These are phyloP conservation scores for Dromaius novaehollandiae DNA, from an alignment of 2,113 vertebrate genomes.

Conservation along the genomic window DNA sequence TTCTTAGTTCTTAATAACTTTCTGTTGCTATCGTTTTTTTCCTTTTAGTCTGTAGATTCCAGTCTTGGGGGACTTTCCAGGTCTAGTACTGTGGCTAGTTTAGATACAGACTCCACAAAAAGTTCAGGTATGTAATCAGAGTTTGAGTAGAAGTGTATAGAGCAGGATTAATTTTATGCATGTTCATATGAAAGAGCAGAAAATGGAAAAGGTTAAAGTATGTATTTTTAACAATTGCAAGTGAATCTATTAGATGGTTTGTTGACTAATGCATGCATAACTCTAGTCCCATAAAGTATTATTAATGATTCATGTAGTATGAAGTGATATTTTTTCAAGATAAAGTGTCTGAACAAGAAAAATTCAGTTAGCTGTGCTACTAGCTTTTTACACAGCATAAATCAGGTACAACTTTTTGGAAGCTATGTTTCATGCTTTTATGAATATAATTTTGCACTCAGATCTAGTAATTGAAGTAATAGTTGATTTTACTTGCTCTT, in stretches of 20 bases:
- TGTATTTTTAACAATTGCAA: neutral
- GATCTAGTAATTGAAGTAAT: neutral
- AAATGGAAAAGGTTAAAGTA: neutral
- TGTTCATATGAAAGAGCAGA: neutral
- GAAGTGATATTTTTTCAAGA: neutral
- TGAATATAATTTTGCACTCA: neutral
- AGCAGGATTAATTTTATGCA: neutral
- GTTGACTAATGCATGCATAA: neutral
- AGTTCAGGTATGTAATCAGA: slow-evolving; percentile 86
- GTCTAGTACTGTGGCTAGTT: slow-evolving; percentile 96
- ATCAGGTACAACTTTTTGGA: neutral
- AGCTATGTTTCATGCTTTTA: neutral
- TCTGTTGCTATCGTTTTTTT: neutral
- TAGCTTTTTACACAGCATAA: neutral
- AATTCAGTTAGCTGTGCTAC: neutral
- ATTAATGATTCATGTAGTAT: neutral
- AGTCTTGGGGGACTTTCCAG: slow-evolving; percentile 97
- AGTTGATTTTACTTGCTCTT: neutral
- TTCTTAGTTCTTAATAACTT: neutral
- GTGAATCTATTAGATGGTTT: neutral
- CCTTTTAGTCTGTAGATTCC: slow-evolving; percentile 93
- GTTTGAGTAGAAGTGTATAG: neutral
- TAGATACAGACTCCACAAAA: slow-evolving; percentile 96
- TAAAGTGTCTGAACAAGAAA: neutral
- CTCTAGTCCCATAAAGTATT: neutral